Evolutionary conservation across 2,888 invertebrate species (phyloP).

Genomic region (Notodonta dromedarius): DNA sequence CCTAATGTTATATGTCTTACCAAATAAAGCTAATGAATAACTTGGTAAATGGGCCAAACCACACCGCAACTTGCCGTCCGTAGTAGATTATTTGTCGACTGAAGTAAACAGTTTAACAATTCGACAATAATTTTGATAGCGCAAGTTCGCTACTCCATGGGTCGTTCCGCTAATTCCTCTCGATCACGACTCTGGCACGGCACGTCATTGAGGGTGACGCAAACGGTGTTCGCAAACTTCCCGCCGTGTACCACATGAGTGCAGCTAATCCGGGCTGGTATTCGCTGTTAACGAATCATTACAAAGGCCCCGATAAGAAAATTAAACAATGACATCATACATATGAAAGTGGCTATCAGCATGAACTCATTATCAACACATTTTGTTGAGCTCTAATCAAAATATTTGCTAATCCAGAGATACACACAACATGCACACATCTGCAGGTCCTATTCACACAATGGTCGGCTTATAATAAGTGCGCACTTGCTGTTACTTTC

Average conservation of each 20-base stretch:
- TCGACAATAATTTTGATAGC: too few species aligned
- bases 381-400: not conserved
- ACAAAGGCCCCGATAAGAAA: slow-evolving; percentile 2
- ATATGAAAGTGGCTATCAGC: not conserved
- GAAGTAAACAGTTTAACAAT: too few species aligned
- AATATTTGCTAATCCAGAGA: too few species aligned
- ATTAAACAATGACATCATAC: slow-evolving; percentile 4
- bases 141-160: not conserved
- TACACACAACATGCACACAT: too few species aligned
- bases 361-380: not conserved
- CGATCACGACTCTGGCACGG: not conserved
- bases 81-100: too few species aligned
- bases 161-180: not conserved
- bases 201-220: not conserved
- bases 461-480: too few species aligned
- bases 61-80: too few species aligned
- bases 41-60: too few species aligned
- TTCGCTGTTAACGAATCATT: slow-evolving; percentile 1
- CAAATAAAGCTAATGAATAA: too few species aligned
- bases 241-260: not conserved
- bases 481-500: too few species aligned
- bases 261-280: not conserved
- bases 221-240: not conserved
- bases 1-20: not conserved
- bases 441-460: too few species aligned